Evolutionary conservation across 2,888 invertebrate species (phyloP).

Genomic region (Erebia epiphron): DNA sequence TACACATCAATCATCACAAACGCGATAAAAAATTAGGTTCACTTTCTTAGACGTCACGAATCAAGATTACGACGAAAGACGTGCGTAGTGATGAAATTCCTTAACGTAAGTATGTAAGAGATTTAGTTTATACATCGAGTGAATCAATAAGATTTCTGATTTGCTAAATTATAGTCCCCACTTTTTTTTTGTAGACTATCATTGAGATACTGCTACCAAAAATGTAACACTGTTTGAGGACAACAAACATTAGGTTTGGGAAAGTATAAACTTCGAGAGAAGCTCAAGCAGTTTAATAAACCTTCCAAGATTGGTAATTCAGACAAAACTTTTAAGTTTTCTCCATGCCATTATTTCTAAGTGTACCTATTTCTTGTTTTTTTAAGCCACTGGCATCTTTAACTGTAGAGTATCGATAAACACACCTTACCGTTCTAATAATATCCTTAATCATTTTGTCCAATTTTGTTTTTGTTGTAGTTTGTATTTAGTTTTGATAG

Average conservation of each 20-base stretch:
- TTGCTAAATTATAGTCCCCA: neutral
- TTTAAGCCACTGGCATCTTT: no score
- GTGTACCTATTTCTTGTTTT: no score
- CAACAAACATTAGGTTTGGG: neutral
- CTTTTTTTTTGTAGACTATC: neutral
- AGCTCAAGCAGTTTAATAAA: neutral
- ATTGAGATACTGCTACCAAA: neutral
- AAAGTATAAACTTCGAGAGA: neutral
- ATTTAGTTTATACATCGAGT: neutral
- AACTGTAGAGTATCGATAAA: no score
- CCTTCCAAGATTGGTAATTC: no score
- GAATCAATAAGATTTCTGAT: neutral
- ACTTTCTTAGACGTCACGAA: constrained; percentile 25
- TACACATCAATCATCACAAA: constrained; percentile 32
- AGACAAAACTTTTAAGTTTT: no score
- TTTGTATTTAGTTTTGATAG: constrained; percentile 5
- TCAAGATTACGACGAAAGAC: constrained; percentile 27
- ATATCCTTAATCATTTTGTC: neutral
- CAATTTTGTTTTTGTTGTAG: no score
- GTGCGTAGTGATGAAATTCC: constrained; percentile 17
- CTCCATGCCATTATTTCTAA: no score
- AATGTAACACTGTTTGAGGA: neutral
- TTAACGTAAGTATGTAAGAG: neutral
- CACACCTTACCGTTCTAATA: no score
- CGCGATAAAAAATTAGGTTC: constrained; percentile 30